These are phyloP conservation scores for Rhaphigaster nebulosa DNA, from an alignment of 2,888 invertebrate species.

Conservation along the genomic window DNA sequence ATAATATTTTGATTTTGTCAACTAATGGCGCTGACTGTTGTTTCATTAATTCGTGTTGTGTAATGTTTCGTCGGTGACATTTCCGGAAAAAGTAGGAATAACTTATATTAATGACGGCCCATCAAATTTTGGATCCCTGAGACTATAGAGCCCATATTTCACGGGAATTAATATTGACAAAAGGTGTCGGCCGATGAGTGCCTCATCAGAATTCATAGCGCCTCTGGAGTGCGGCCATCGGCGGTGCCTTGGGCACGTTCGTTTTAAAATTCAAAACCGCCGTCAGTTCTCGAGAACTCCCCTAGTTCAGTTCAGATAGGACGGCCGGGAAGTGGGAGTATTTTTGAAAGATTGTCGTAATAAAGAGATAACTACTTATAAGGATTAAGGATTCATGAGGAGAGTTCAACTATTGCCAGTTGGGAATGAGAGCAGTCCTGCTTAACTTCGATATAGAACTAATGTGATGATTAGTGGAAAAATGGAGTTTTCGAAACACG, in stretches of 20 bases:
- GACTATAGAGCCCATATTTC: background rate
- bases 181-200: background rate
- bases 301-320: background rate
- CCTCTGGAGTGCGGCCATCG: background rate
- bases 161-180: slow-evolving; percentile 2
- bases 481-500: too few relatives aligned
- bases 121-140: background rate
- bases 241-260: background rate
- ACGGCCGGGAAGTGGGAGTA: background rate
- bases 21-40: too few relatives aligned
- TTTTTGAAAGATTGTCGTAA: background rate
- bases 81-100: background rate
- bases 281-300: background rate
- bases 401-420: background rate
- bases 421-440: background rate
- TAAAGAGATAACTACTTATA: background rate
- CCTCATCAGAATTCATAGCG: slow-evolving; percentile 22
- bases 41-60: background rate
- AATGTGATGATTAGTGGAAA: too few relatives aligned
- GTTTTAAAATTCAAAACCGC: slow-evolving; percentile 27
- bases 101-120: background rate
- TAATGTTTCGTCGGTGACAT: background rate
- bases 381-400: background rate
- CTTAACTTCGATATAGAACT: too few relatives aligned
- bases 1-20: too few relatives aligned